Evolutionary conservation across 2,113 vertebrate genomes (phyloP).

Genomic region (Brienomyrus brachyistius): DNA sequence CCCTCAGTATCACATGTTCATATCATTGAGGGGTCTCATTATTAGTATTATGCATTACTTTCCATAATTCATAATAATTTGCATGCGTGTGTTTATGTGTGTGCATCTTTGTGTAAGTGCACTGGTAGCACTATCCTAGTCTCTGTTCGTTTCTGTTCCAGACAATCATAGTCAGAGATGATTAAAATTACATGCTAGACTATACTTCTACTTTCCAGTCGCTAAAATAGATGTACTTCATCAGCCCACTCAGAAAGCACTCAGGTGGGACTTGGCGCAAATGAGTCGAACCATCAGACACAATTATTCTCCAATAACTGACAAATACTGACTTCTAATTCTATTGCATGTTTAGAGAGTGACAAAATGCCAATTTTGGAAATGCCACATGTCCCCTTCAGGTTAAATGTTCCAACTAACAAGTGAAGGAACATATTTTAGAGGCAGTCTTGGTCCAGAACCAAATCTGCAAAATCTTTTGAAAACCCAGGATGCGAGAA

Average conservation of each 20-base stretch:
- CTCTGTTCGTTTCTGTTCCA: conserved; percentile 28
- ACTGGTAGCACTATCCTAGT: conserved; percentile 41
- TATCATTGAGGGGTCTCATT: not conserved
- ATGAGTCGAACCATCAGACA: conserved; percentile 16
- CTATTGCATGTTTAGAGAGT: conserved; percentile 38
- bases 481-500: not conserved
- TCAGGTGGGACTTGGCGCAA: conserved; percentile 23
- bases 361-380: conserved; percentile 29
- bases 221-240: conserved; percentile 56
- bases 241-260: conserved; percentile 43
- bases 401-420: not conserved
- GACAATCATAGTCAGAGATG: conserved; percentile 40
- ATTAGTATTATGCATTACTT: not conserved
- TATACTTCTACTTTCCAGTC: conserved; percentile 38
- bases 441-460: not conserved
- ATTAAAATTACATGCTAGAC: conserved; percentile 52
- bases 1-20: too few species aligned
- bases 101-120: conserved; percentile 14
- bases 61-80: not conserved
- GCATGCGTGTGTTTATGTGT: not conserved
- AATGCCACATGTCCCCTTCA: conserved; percentile 35
- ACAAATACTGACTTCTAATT: conserved; percentile 32
- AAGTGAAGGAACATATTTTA: not conserved
- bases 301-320: conserved; percentile 54
- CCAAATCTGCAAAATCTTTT: not conserved